phyloP scores from a whole-genome alignment of 2,888 invertebrate genomes.

The Nineta flava region DNA sequence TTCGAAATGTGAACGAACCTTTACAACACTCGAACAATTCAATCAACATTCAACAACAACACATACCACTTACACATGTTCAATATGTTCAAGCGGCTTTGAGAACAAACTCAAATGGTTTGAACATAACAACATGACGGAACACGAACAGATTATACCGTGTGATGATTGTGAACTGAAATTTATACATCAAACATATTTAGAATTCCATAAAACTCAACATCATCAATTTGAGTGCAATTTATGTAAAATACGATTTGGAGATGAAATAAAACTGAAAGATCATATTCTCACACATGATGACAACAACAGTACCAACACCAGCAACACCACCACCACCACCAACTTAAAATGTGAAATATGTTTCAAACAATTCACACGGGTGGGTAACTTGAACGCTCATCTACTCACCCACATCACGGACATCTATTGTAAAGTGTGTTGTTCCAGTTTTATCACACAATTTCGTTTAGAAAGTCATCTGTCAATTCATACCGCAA shows the following conservation, averaged over 20 bases:
- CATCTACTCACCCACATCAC: constrained; percentile 14
- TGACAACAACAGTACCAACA: no score
- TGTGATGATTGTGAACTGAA: neutral
- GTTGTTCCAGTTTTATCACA: constrained; percentile 15
- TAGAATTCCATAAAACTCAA: neutral
- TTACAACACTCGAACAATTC: neutral
- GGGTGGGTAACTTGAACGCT: constrained; percentile 13
- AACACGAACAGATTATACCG: neutral
- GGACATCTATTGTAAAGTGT: constrained; percentile 14
- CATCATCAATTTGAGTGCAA: neutral
- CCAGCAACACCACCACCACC: no score
- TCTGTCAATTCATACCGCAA: constrained; percentile 10
- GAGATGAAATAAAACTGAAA: neutral
- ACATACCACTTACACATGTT: constrained; percentile 2
- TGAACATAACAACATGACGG: neutral
- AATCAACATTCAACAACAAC: neutral
- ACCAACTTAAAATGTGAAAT: constrained; percentile 12
- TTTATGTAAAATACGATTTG: neutral
- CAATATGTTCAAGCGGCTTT: neutral
- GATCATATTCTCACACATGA: constrained; percentile 5
- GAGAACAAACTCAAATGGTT: constrained; percentile 3
- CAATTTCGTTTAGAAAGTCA: constrained; percentile 14
- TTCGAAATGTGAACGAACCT: constrained; percentile 3
- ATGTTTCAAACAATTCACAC: constrained; percentile 14
- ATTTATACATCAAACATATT: neutral